Evolutionary conservation across 2,113 vertebrate species (phyloP).

Genomic region (Phrynocephalus versicolor): DNA sequence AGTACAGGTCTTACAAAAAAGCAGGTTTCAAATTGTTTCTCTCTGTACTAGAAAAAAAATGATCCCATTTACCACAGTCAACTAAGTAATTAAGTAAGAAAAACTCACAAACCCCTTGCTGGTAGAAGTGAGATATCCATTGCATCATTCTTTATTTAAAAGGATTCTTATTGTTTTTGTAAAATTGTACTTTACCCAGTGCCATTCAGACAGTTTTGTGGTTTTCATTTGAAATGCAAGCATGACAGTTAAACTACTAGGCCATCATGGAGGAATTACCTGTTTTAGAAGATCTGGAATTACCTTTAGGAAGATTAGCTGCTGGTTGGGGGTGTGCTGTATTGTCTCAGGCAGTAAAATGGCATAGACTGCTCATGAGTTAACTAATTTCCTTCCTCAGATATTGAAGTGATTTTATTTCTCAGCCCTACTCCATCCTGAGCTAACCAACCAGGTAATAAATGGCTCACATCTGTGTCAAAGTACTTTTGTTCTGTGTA

Average conservation of each 20-base stretch:
- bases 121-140: conserved; percentile 20
- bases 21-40: conserved; percentile 41
- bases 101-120: conserved; percentile 22
- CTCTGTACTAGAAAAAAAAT: neutral
- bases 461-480: neutral
- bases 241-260: neutral
- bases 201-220: neutral
- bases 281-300: neutral
- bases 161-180: neutral
- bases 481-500: neutral
- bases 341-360: neutral
- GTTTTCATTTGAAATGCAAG: neutral
- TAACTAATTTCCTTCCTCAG: neutral
- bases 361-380: neutral
- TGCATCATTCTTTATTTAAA: conserved; percentile 4
- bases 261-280: neutral
- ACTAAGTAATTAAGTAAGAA: conserved; percentile 12
- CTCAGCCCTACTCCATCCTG: neutral
- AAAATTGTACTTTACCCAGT: neutral
- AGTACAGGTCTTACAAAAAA: conserved; percentile 39
- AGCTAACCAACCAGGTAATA: neutral
- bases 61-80: conserved; percentile 12
- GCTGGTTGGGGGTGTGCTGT: neutral
- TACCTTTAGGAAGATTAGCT: too few relatives aligned
- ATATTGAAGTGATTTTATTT: neutral